Base-by-base conservation (phyloP, 2,888 invertebrate species). In the Helobdella robusta region DNA sequence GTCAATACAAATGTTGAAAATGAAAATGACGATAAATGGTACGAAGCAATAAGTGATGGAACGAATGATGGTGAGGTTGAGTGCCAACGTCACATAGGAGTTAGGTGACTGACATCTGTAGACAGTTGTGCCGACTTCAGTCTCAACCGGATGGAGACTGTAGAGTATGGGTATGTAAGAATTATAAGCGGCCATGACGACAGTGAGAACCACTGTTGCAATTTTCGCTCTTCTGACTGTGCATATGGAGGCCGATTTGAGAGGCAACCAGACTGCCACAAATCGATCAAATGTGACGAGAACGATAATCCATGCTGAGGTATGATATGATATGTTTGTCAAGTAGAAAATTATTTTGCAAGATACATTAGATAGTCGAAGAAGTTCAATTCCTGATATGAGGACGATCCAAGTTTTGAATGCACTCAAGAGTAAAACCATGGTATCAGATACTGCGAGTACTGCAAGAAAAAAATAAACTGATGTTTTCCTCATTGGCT, bases 401-500 rank as follows among this genome's bases (percentile, higher is more conserved):
- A 72, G 69, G 2, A 74, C 68, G 18, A 76, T 69, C 75, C 76
- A 77, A 0, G 76, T 75, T 67, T 76, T 75, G 40, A 76, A 72
- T 20, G 73, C 76, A 68, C 75, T 76, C n/a, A 74, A 68, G 66
- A 74, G 73, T 11, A 77, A 69, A 5, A 76, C 74, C 0, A 71
- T 58, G 0, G 75, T 75, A 68, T 77, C 77, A 4, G 75, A 75
- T 20, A 74, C 67, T 0, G 77, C 75, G 34, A 77, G 68, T 8
- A 73, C 67, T 2, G 75, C 74, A 59, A 77, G 69, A 67, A 76
- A 77, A 67, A 76, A 74, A 66, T 73, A 75, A 1, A 76, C 74
- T 20, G 75, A 75, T 1, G 75, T 76, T 44, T 71, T 73, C 46
- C 74, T 66, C 74, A 77, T 75, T 56, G 73, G 73, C 5, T 74